Conservation (phyloP, 2,113 vertebrate species). For the Casuarius casuarius region DNA sequence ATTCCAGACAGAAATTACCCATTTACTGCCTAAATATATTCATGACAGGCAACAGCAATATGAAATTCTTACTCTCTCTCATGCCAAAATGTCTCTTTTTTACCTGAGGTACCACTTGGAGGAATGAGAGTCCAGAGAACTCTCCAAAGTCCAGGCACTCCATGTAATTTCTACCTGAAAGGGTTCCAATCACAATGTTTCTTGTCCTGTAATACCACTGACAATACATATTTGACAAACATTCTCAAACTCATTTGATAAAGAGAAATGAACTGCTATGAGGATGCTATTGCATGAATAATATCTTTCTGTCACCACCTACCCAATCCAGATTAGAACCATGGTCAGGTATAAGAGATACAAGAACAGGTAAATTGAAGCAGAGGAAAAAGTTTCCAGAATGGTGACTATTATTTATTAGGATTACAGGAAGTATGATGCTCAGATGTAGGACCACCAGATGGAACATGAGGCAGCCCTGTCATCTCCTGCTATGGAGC, state of each 20-base stretch:
- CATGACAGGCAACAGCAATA: background rate
- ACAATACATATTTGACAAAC: background rate
- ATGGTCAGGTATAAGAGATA: background rate
- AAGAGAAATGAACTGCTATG: background rate
- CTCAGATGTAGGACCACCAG: background rate
- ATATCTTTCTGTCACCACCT: background rate
- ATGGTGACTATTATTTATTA: background rate
- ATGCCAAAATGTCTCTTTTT: background rate
- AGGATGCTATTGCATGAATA: background rate
- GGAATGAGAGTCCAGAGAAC: background rate
- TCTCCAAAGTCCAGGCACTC: background rate
- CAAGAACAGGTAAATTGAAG: background rate
- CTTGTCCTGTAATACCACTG: background rate
- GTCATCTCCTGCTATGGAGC: background rate
- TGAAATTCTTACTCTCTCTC: background rate
- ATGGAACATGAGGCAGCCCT: background rate
- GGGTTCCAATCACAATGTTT: background rate
- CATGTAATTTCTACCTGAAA: background rate
- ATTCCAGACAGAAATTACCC: background rate
- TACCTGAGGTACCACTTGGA: background rate
- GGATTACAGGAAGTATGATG: background rate
- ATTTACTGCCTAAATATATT: background rate
- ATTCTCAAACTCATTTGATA: background rate
- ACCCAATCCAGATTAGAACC: background rate
- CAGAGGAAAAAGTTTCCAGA: background rate